These are phyloP conservation scores for Fistularia commersonii DNA, from an alignment of 2,797 vertebrate genomes.

Conservation along the genomic window DNA sequence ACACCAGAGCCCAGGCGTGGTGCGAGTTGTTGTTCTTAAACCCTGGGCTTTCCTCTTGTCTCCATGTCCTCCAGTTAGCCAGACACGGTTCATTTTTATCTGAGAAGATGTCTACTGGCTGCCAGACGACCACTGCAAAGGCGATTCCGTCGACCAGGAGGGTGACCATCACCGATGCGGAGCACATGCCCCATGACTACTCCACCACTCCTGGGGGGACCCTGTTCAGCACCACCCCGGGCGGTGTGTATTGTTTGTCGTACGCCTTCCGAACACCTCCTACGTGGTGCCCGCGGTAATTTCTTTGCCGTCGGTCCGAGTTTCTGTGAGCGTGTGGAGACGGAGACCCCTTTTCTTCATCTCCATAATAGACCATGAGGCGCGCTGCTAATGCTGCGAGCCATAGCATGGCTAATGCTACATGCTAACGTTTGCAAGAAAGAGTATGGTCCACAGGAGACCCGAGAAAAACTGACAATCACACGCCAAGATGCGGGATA, in stretches of 20 bases:
- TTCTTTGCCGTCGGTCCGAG: too few relatives aligned
- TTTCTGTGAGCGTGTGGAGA: too few relatives aligned
- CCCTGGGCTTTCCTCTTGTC: conserved; percentile 7
- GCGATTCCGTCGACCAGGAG: conserved; percentile 78
- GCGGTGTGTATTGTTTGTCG: conserved; percentile 63
- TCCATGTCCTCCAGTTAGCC: conserved; percentile 19
- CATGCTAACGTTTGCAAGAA: too few relatives aligned
- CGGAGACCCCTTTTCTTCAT: too few relatives aligned
- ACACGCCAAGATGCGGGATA: too few relatives aligned
- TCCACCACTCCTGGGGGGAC: conserved; percentile 86
- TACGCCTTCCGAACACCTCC: too few relatives aligned
- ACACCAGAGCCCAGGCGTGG: conserved; percentile 10
- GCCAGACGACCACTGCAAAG: conserved; percentile 78
- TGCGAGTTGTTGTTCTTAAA: conserved; percentile 36
- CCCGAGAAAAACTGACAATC: too few relatives aligned
- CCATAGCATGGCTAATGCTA: too few relatives aligned
- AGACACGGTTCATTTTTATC: conserved; percentile 9
- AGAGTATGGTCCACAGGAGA: too few relatives aligned
- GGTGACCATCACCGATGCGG: conserved; percentile 77
- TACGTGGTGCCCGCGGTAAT: too few relatives aligned
- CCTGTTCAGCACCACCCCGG: conserved; percentile 87
- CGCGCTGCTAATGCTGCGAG: too few relatives aligned
- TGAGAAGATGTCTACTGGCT: conserved; percentile 75
- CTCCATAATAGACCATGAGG: too few relatives aligned
- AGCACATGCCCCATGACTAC: conserved; percentile 82